A percentile compares a stretch with the other conserved stretches of the same genome.
These are phyloP conservation scores for Mesitornis unicolor DNA, from an alignment of 2,113 vertebrate genomes.

Conservation along the genomic window DNA sequence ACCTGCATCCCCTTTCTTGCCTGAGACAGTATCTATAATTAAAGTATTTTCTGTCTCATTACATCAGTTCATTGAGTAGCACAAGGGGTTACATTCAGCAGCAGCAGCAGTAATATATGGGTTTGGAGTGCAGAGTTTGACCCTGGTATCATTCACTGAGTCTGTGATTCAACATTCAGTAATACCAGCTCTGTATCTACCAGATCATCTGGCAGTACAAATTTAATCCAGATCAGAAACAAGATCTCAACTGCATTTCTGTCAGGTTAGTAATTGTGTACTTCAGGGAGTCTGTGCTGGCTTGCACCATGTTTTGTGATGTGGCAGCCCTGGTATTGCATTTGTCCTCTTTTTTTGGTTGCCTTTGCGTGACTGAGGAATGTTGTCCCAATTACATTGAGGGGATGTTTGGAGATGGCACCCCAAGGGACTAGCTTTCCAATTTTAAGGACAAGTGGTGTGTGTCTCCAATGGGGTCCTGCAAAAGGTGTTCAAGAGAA, in stretches of 20 bases:
- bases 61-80: neutral
- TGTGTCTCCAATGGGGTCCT: neutral
- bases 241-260: neutral
- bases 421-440: neutral
- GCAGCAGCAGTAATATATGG: neutral
- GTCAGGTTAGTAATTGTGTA: neutral
- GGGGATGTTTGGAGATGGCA: neutral
- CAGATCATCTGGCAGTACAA: neutral
- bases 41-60: neutral
- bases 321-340: neutral
- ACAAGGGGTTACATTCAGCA: neutral
- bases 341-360: neutral
- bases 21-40: neutral
- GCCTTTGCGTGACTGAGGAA: neutral
- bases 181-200: neutral
- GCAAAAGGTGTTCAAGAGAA: neutral
- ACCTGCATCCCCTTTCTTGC: neutral
- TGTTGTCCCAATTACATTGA: rapidly evolving
- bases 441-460: neutral
- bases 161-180: neutral
- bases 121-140: neutral
- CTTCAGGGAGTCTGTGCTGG: neutral
- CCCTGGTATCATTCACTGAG: neutral
- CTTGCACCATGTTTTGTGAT: neutral
- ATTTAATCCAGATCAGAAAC: neutral